Evolutionary conservation across 2,113 vertebrate species (phyloP).

Genomic region (Istiophorus platypterus): DNA sequence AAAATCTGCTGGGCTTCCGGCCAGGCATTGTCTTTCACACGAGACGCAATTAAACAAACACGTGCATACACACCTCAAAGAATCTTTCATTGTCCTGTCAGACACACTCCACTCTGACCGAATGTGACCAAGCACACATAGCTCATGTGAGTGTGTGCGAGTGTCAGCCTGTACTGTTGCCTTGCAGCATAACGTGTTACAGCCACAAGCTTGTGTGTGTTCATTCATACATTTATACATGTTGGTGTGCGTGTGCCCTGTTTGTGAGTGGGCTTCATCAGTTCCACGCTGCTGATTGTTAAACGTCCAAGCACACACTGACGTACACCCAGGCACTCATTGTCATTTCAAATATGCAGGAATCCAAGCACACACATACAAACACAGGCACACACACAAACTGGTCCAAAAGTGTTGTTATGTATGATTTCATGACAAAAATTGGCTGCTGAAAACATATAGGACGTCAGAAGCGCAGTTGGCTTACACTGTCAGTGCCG

Average conservation of each 20-base stretch:
- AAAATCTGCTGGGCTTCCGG: conserved; percentile 52
- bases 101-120: conserved; percentile 10
- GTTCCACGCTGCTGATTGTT: conserved; percentile 36
- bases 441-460: conserved; percentile 60
- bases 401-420: conserved; percentile 47
- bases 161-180: not conserved
- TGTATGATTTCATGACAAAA: conserved; percentile 53
- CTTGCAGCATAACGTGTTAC: not conserved
- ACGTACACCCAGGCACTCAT: not conserved
- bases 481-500: conserved; percentile 31
- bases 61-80: conserved; percentile 7
- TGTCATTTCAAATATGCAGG: conserved; percentile 23
- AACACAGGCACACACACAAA: conserved; percentile 4
- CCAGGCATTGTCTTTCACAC: conserved; percentile 60
- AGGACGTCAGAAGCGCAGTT: conserved; percentile 46
- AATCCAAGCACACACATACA: conserved; percentile 35
- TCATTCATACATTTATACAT: not conserved
- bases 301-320: conserved; percentile 7
- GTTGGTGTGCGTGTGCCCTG: not conserved
- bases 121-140: not conserved
- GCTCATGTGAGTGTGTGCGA: not conserved
- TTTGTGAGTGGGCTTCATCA: conserved; percentile 43
- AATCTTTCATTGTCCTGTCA: conserved; percentile 22
- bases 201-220: not conserved
- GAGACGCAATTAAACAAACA: conserved; percentile 29